Evolutionary conservation across 2,797 vertebrate genomes (phyloP).

Genomic region (Zonotrichia albicollis): DNA sequence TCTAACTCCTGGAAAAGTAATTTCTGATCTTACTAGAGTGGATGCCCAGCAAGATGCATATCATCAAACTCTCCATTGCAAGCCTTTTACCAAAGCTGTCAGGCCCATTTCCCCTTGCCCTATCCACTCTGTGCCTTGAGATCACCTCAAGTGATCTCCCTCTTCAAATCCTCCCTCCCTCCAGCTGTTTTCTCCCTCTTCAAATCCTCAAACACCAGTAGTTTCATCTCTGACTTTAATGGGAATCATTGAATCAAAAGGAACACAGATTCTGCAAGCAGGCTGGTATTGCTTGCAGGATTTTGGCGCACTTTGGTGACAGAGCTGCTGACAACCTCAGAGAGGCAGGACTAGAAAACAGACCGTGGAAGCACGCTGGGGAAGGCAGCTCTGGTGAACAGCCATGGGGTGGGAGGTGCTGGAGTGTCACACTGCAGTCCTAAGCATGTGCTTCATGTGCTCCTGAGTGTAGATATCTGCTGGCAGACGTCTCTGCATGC

Average conservation of each 20-base stretch:
- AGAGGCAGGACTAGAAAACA: slow-evolving; percentile 7
- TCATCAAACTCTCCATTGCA: not conserved
- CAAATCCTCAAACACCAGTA: not conserved
- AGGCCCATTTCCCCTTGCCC: not conserved
- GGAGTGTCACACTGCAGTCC: slow-evolving; percentile 48
- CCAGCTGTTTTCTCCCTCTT: not conserved
- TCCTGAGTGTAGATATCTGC: not conserved
- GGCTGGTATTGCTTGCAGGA: not conserved
- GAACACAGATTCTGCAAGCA: slow-evolving; percentile 15
- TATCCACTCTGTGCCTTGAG: not conserved
- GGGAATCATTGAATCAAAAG: slow-evolving; percentile 18
- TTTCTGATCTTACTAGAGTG: not conserved
- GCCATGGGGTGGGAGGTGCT: slow-evolving; percentile 22
- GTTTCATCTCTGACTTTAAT: slow-evolving; percentile 52
- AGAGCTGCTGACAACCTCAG: not conserved
- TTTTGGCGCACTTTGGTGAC: not conserved
- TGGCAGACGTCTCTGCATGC: not conserved
- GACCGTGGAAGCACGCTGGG: not conserved
- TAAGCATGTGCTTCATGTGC: slow-evolving; percentile 25
- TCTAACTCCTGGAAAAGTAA: not conserved
- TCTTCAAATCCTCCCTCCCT: not conserved
- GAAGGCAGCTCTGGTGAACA: slow-evolving; percentile 12
- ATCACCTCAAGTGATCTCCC: not conserved
- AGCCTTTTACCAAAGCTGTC: not conserved
- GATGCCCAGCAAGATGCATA: not conserved